phyloP scores from a whole-genome alignment of 1,140 invertebrate species.

The Drosophila setifemur region DNA sequence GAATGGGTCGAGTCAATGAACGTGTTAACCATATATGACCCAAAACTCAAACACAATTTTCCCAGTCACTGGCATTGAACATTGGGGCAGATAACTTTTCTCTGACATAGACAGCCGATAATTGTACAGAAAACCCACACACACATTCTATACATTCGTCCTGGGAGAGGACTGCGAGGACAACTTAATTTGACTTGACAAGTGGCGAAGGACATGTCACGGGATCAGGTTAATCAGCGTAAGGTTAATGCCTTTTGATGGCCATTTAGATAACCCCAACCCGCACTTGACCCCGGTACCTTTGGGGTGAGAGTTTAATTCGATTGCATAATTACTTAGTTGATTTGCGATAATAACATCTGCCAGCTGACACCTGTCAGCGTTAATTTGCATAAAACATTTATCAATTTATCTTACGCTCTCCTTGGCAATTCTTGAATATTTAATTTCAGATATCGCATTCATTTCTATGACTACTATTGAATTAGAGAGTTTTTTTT shows the following conservation, averaged over 20 bases:
- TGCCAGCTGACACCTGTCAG: not conserved
- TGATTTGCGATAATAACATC: no score
- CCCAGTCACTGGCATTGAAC: slow-evolving; percentile 32
- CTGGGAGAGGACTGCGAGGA: slow-evolving; percentile 11
- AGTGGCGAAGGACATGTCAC: slow-evolving; percentile 33
- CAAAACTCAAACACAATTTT: slow-evolving; percentile 22
- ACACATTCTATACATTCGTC: slow-evolving; percentile 27
- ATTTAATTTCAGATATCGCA: no score
- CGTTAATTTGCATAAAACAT: no score
- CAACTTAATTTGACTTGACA: slow-evolving; percentile 64
- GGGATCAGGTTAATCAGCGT: slow-evolving; percentile 23
- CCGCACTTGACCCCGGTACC: not conserved
- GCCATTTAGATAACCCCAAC: not conserved
- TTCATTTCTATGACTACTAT: not conserved
- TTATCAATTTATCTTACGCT: no score
- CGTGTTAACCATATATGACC: slow-evolving; percentile 51
- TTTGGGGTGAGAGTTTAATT: no score
- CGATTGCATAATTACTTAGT: no score
- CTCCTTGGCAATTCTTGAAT: not conserved
- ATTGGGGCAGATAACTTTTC: slow-evolving; percentile 41
- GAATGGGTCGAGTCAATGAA: slow-evolving; percentile 55
- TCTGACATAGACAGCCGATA: not conserved
- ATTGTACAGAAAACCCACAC: no score
- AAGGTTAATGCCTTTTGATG: slow-evolving; percentile 22
- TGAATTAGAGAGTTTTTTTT: not conserved